Evolutionary conservation across 2,113 vertebrate genomes (phyloP).

Genomic region (Notarius lentiginosus): DNA sequence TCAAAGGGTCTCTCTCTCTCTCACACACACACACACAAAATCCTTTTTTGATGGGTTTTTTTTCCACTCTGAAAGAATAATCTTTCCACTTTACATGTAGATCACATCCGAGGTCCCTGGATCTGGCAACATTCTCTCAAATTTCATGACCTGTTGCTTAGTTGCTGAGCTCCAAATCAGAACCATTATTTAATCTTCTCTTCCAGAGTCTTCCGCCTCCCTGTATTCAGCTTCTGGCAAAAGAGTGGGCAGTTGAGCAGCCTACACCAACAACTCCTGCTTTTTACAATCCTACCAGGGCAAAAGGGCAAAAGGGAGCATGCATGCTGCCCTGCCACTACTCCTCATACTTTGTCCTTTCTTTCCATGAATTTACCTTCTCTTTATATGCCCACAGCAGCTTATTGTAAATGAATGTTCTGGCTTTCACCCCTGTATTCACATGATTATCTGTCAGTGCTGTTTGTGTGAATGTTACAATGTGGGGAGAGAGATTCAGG

Average conservation of each 20-base stretch:
- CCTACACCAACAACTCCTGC: conserved; percentile 20
- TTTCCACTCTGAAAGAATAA: background rate
- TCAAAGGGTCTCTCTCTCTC: background rate
- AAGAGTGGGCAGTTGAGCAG: conserved; percentile 17
- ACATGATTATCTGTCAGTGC: conserved; percentile 1
- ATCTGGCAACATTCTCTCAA: conserved; percentile 6
- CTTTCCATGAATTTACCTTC: conserved; percentile 6
- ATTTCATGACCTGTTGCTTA: conserved; percentile 34
- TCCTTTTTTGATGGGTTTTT: background rate
- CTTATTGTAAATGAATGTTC: conserved; percentile 17
- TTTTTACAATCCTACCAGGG: conserved; percentile 35
- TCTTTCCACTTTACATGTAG: conserved; percentile 8
- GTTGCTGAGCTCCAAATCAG: conserved; percentile 24
- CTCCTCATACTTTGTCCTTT: conserved; percentile 33
- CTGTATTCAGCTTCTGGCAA: conserved; percentile 8
- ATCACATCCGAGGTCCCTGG: background rate
- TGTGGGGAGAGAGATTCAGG: conserved; percentile 17
- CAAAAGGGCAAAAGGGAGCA: conserved; percentile 40
- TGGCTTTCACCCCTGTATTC: conserved; percentile 29
- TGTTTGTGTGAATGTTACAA: background rate
- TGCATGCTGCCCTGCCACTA: conserved; percentile 29
- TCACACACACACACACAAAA: no score
- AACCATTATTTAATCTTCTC: conserved; percentile 11
- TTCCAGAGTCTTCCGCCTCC: conserved; percentile 2
- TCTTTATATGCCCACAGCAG: conserved; percentile 26